A percentile compares a stretch with the other conserved stretches of the same genome.
These are phyloP conservation scores for Heliconius nattereri DNA, from an alignment of 1,140 invertebrate species.

Conservation along the genomic window DNA sequence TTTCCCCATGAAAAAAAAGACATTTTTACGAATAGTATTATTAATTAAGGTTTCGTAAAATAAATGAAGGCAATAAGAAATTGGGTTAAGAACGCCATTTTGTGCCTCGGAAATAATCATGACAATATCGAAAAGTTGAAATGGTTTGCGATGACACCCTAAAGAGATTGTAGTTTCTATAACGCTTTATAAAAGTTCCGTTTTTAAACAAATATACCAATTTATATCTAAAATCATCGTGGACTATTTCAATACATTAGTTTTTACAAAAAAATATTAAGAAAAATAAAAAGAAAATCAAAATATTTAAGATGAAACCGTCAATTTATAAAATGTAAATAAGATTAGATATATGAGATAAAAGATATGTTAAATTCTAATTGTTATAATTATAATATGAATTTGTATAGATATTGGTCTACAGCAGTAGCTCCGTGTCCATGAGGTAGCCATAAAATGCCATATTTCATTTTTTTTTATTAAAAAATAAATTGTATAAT, in stretches of 20 bases:
- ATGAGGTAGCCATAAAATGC: conserved; percentile 79
- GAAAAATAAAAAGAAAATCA: conserved; percentile 42
- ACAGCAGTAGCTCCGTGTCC: conserved; percentile 71
- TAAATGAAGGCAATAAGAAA: conserved; percentile 66
- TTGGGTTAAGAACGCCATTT: conserved; percentile 75
- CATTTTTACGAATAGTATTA: conserved; percentile 81
- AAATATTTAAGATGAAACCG: conserved; percentile 62
- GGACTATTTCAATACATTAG: conserved; percentile 56
- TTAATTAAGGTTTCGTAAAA: conserved; percentile 78
- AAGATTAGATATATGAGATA: conserved; percentile 73
- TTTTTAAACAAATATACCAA: not conserved
- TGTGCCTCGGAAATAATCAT: conserved; percentile 66
- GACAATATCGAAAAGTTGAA: conserved; percentile 68
- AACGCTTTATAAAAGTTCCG: conserved; percentile 20
- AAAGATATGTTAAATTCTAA: conserved; percentile 69
- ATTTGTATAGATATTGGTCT: conserved; percentile 66
- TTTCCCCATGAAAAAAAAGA: conserved; percentile 73
- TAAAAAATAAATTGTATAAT: conserved; percentile 38
- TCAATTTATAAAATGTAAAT: conserved; percentile 79
- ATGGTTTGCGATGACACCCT: conserved; percentile 47
- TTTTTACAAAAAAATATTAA: conserved; percentile 59
- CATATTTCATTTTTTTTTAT: conserved; percentile 65
- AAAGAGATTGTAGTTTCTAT: conserved; percentile 11
- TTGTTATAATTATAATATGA: conserved; percentile 68
- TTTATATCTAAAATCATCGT: conserved; percentile 34